phyloP scores from a whole-genome alignment of 2,797 vertebrate species.

The Cossypha heuglini region DNA sequence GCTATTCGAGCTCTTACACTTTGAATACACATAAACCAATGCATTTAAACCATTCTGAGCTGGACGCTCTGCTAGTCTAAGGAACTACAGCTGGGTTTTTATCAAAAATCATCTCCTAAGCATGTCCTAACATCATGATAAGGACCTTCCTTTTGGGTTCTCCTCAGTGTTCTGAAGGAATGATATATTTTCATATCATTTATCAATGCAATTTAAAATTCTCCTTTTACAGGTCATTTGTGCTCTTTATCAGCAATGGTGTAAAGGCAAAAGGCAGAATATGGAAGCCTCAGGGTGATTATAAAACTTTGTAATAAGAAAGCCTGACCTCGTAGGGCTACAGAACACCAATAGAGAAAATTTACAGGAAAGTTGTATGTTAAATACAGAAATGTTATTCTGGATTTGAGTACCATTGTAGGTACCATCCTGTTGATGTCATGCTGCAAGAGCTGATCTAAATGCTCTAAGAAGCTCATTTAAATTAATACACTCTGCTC shows the following conservation, averaged over 20 bases:
- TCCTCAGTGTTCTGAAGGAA: background rate
- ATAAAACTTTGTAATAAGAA: background rate
- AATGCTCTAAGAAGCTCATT: background rate
- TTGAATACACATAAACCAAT: background rate
- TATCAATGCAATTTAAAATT: background rate
- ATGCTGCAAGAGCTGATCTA: background rate
- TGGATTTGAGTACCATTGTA: background rate
- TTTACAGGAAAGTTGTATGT: background rate
- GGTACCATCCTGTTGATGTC: background rate
- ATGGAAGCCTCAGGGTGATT: background rate
- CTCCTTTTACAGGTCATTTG: background rate
- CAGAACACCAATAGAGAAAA: background rate
- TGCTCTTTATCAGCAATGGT: background rate
- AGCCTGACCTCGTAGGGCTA: background rate
- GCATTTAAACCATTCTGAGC: background rate
- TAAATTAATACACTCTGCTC: background rate
- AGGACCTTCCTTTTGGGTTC: background rate
- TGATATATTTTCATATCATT: background rate
- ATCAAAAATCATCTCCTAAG: background rate
- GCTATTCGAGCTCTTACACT: fast-evolving
- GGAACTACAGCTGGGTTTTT: background rate
- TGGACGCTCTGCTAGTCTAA: background rate
- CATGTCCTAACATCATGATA: background rate
- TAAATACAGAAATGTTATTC: background rate
- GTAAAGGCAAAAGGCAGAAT: background rate